Base-by-base conservation (phyloP, 2,888 invertebrate species). In the Sinodicranocentrus sp. region DNA sequence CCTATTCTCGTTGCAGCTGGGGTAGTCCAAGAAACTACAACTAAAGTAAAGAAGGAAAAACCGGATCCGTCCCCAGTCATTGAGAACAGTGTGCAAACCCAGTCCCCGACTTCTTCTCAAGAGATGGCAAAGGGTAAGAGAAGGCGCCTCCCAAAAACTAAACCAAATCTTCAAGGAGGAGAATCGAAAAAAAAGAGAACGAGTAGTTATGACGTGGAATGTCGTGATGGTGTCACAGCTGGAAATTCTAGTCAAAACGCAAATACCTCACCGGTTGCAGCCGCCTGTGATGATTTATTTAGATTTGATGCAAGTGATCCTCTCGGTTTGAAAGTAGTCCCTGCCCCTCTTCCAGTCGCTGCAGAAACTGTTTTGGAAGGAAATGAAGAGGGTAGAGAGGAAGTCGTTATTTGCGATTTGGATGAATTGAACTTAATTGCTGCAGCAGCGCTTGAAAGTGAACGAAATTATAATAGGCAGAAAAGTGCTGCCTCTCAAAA, bases 221-320 rank as follows among this genome's bases (percentile, higher is more conserved):
- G 57, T 17, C 21, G 13, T 57, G 57, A 25, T 10, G 2, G 5
- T 25, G 25, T 6, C 21, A 2, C 25, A 23, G 25, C 10, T 21
- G 25, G 13, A 57, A 23, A 21, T 57, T 57, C 57, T 70, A 25
- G 65, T 57, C 63, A 77, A 33, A 25, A 52, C 2, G n/a, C 39
- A 28, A 57, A 44, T 13, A 19, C 23, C 10, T 6, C 2, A n/a
- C n/a, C 48, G 15, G 25, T n/a, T 21, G 48, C 28, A 15, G 1
- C 52, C 33, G 43, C 48, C 1, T 48, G 71, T 44, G 68, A 63
- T 3, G 78, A 79, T 67, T 21, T 87, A 26, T 72, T 85, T 19
- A 52, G 82, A 71, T 86, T 86, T 67, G 87, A 86, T 57, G 76
- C 77, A 0, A 65, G 44, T 15, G 87, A 87, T 44, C 80, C 85